Base-by-base conservation (phyloP, 2,888 invertebrate species). In the Ditula angustiorana region DNA sequence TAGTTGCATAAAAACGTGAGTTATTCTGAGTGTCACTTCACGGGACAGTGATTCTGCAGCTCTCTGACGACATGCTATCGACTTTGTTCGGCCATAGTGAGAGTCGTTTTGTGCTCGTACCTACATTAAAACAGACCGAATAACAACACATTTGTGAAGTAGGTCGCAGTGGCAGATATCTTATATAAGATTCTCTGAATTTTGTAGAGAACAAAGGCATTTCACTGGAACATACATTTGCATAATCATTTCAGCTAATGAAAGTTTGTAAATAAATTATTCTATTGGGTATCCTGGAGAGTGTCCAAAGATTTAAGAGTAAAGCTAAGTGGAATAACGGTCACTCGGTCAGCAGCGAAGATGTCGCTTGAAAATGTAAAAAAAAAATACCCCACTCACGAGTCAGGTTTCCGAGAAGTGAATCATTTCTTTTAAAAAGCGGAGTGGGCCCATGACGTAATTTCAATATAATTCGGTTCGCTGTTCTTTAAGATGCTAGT, bases 41-140 rank as follows among this genome's bases (percentile, higher is more conserved):
- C 69, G 69, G 69, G 55, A 69, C 69, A 69, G 69, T 69, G 69
- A 65, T 64, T 67, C 52, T 41, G 35, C 30, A 52, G 53, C 50
- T 56, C 49, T 41, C 60, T 58, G 64, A 61, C 66, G 68, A 55
- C 63, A 64, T 55, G 57, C 49, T 55, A 56, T 58, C 58, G 53
- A 56, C 35, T 53, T 55, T 46, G 59, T 68, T 58, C 55, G 47
- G 50, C 56, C 50, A n/a, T n/a, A 50, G 58, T 56, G 57, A 59
- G 64, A 64, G 64, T 53, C 35, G 52, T 58, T 68, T 60, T 62
- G 62, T 53, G 47, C 52, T 33, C 30, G 50, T 11, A 24, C 11
- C 21, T 35, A 37, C 59, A 58, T 59, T 59, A 53, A 53, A 59
- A 59, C 64, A 52, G 53, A 59, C 59, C 52, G 47, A 64, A 63